Evolutionary conservation across 2,888 invertebrate genomes (phyloP).

Genomic region (Pantelozetes paolii): DNA sequence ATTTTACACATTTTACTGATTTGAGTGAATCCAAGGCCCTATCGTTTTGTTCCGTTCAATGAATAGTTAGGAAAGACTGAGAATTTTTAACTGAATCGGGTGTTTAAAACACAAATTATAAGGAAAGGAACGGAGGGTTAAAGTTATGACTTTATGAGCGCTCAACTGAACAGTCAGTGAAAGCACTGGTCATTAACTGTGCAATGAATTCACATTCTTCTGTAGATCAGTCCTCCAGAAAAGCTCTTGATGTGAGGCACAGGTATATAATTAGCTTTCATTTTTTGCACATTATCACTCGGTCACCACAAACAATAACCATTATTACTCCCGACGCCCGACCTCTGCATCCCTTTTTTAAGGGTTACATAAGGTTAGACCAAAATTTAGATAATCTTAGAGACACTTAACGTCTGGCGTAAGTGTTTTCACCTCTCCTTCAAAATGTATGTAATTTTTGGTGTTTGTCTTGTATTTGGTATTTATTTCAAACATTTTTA

Average conservation of each 20-base stretch:
- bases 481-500: too few relatives aligned
- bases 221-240: neutral
- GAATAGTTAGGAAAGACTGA: neutral
- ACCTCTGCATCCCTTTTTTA: neutral
- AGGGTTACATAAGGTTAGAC: too few relatives aligned
- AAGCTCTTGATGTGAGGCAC: neutral
- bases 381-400: too few relatives aligned
- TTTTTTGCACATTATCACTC: slow-evolving; percentile 1
- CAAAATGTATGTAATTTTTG: too few relatives aligned
- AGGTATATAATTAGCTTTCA: neutral
- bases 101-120: neutral
- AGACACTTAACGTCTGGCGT: too few relatives aligned
- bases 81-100: neutral
- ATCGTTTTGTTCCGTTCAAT: slow-evolving; percentile 1
- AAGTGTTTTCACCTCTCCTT: too few relatives aligned
- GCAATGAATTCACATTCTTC: neutral
- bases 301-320: slow-evolving; percentile 9
- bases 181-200: neutral
- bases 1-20: slow-evolving; percentile 17
- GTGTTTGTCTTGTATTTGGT: too few relatives aligned
- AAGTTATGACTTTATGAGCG: neutral
- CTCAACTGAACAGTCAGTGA: neutral
- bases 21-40: neutral
- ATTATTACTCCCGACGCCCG: neutral
- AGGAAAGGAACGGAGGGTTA: neutral